Evolutionary conservation across 2,113 vertebrate species (phyloP), one percentile per base, ranked within the genome.

Genomic region (Mus spicilegus): DNA sequence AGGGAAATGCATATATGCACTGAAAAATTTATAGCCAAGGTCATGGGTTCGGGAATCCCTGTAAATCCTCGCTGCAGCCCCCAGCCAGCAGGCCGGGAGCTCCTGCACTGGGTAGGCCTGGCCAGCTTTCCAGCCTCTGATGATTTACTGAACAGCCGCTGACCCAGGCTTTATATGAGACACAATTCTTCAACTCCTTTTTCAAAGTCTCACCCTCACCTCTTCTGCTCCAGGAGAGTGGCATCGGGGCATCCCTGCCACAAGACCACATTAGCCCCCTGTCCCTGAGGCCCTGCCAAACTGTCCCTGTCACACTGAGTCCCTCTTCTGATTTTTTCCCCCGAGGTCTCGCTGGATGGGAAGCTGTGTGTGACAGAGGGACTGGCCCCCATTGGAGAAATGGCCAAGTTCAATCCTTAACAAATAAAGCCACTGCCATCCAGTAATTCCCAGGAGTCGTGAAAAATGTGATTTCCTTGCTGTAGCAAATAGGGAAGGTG

Each of bases 381-480:
- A 92, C 54, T 96, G 26, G 96, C 33, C 73, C 72, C 87, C 17
- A 76, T 33, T 58, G 94, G 93, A 97, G 95, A 96, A 97, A 96
- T 88, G 91, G 84, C 91, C 95, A 90, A 92, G 70, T 78, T 97
- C 91, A 97, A 65, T 69, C 75, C 91, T 94, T 91, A 97, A 96
- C 96, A 97, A 94, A 97, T 96, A 95, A 95, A 95, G 78, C 70
- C 63, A 39, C 82, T 13, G 67, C 92, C 33, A 0, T 82, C 96
- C 63, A 61, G 78, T 93, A 95, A 97, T 95, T 95, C 95, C 89
- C 94, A 63, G 30, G 80, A 94, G 91, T 96, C 73, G 46, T 97
- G 91, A 95, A 97, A 97, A 98, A 98, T 96, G 94, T 69, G 93
- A 96, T 97, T 97, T 96, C 85, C 87, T 94, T 88, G 75, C 89